Evolutionary conservation across 2,113 vertebrate species (phyloP).

Genomic region (Lethenteron camtschaticum): DNA sequence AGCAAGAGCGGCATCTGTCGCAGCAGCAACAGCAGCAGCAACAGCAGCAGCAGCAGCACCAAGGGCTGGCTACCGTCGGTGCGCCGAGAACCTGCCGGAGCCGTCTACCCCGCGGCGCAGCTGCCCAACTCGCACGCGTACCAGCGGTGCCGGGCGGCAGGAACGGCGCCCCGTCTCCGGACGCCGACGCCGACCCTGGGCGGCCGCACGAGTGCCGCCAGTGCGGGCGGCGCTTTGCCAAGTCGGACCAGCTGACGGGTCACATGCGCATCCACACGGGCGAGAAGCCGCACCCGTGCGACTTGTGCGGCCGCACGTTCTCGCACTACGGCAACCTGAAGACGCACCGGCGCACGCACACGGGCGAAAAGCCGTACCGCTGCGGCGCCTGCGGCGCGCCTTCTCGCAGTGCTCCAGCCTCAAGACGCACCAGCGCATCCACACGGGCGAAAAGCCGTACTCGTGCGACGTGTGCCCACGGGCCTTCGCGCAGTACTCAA

Average conservation of each 20-base stretch:
- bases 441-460: conserved; percentile 12
- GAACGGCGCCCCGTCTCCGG: too few species aligned
- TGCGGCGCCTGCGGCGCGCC: conserved; percentile 20
- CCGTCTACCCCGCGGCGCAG: too few species aligned
- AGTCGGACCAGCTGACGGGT: conserved; percentile 17
- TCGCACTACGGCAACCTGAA: conserved; percentile 24
- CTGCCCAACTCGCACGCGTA: too few species aligned
- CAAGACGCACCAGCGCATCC: conserved; percentile 16
- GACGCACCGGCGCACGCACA: conserved; percentile 19
- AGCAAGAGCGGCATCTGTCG: too few species aligned
- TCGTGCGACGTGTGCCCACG: conserved; percentile 26
- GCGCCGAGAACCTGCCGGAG: too few species aligned
- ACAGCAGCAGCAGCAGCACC: too few species aligned
- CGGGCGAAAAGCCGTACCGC: conserved; percentile 17
- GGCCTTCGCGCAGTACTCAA: conserved; percentile 20
- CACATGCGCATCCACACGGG: conserved; percentile 18
- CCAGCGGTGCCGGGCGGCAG: too few species aligned
- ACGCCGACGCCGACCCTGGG: not conserved
- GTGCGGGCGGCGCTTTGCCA: conserved; percentile 3
- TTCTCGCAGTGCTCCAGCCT: conserved; percentile 12
- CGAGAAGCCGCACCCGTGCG: conserved; percentile 11
- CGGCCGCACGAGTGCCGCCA: not conserved
- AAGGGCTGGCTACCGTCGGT: too few species aligned
- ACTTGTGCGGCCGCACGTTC: conserved; percentile 18
- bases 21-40: too few species aligned